Base-by-base conservation (phyloP, 2,113 vertebrate species). In the Colaptes auratus region DNA sequence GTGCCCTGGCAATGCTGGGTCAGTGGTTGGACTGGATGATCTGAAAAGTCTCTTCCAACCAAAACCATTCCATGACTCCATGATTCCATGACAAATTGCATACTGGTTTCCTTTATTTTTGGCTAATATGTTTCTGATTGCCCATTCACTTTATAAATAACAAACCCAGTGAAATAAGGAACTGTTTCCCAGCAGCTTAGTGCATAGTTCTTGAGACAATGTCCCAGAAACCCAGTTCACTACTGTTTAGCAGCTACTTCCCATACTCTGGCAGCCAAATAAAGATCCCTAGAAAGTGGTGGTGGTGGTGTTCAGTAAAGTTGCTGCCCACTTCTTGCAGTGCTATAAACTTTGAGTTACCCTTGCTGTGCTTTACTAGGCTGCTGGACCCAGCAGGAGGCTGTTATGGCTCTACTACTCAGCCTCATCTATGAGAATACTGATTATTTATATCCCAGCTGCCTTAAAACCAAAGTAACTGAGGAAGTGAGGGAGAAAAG, bases 371-470 rank as follows among this genome's bases (percentile, higher is more conserved):
- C 71, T 77, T 87, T 56, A 7, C 39, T 7, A 52, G 35, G 71
- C 13, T 95, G 50, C 35, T 76, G 85, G 89, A 73, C 24, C 77
- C 75, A 36, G 52, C 70, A 73, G 58, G 72, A 85, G 61, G 27
- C 36, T 81, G 42, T 56, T 59, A 48, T 1, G 15, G 17, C 30
- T 89, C 59, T 25, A 6, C 75, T 36, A 24, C 27, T 69, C 28
- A 70, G 70, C 75, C 78, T 76, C 42, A 35, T 50, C 69, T 81
- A 56, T 39, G 17, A 31, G n/a, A 8, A 60, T 84, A 82, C 52
- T 21, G 64, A 65, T 95, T 90, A 89, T 94, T 96, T 95, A 58
- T 66, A 75, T 4, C 59, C 31, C 75, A 91, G 72, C 33, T 85
- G 69, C 67, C 55, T 89, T 76, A 44, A 73, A 89, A 86, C 31